A percentile compares a stretch with the other conserved stretches of the same genome.
These are phyloP conservation scores for Lophochroa leadbeateri DNA, from an alignment of 2,113 vertebrate species.

Conservation along the genomic window DNA sequence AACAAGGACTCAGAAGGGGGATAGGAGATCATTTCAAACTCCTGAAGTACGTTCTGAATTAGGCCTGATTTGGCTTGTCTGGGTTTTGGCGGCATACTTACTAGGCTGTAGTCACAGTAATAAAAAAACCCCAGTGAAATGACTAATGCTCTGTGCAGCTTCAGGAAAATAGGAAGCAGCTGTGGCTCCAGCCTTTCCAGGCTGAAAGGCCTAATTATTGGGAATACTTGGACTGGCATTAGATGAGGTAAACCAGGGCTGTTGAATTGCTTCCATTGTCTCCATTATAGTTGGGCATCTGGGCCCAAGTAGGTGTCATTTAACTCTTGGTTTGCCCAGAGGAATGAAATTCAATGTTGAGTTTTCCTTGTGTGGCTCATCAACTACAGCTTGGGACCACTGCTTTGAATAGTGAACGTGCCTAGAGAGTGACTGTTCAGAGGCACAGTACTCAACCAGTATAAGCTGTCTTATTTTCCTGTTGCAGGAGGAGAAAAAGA, in stretches of 20 bases:
- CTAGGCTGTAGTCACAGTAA: constrained; percentile 1
- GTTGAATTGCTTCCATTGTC: constrained; percentile 43
- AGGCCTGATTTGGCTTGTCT: neutral
- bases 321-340: constrained; percentile 13
- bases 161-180: constrained; percentile 58
- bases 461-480: neutral
- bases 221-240: constrained; percentile 47
- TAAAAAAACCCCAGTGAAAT: constrained; percentile 33
- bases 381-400: neutral
- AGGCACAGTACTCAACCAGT: neutral
- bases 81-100: neutral
- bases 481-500: neutral
- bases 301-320: constrained; percentile 25
- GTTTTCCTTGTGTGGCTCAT: neutral
- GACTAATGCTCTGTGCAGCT: constrained; percentile 60
- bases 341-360: neutral
- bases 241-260: constrained; percentile 38
- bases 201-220: constrained; percentile 62
- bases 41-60: neutral
- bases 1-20: neutral
- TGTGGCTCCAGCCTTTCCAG: constrained; percentile 59
- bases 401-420: neutral
- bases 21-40: neutral
- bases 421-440: neutral
- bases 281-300: neutral